These are phyloP conservation scores for Lissonota sp. DNA, from an alignment of 2,888 invertebrate species.

Conservation along the genomic window DNA sequence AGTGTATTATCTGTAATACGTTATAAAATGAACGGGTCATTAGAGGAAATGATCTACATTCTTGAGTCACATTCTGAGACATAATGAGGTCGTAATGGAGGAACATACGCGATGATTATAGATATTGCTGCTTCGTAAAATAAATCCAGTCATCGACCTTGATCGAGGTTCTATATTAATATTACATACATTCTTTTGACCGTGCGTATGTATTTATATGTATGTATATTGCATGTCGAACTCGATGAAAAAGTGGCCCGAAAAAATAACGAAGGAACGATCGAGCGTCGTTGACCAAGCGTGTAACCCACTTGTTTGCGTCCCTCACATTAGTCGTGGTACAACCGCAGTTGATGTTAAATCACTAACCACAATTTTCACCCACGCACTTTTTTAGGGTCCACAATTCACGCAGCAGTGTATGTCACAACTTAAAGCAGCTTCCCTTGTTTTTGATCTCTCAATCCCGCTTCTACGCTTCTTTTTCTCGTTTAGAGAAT, in stretches of 20 bases:
- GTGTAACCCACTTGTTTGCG: slow-evolving; percentile 77
- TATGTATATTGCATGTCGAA: slow-evolving; percentile 7
- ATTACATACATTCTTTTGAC: not conserved
- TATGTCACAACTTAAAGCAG: slow-evolving; percentile 74
- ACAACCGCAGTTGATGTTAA: slow-evolving; percentile 46
- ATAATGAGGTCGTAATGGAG: slow-evolving; percentile 53
- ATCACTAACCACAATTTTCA: slow-evolving; percentile 80
- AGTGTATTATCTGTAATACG: not conserved
- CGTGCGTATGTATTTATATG: not conserved
- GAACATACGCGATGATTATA: slow-evolving; percentile 48
- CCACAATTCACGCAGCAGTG: slow-evolving; percentile 64
- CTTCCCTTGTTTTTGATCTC: slow-evolving; percentile 66
- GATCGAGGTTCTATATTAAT: slow-evolving; percentile 26
- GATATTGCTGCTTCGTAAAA: slow-evolving; percentile 18
- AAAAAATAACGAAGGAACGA: slow-evolving; percentile 41
- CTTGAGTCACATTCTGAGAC: not conserved
- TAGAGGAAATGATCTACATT: slow-evolving; percentile 56
- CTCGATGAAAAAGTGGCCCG: slow-evolving; percentile 41
- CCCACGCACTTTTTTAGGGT: slow-evolving; percentile 76
- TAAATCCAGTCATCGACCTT: slow-evolving; percentile 60
- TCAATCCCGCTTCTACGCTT: slow-evolving; percentile 36
- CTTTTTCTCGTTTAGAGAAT: slow-evolving; percentile 17
- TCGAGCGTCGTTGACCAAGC: slow-evolving; percentile 73
- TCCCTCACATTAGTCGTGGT: slow-evolving; percentile 5
- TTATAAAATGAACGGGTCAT: not conserved